Conservation (phyloP, 2,113 vertebrate species). For the Myotis brandtii region DNA sequence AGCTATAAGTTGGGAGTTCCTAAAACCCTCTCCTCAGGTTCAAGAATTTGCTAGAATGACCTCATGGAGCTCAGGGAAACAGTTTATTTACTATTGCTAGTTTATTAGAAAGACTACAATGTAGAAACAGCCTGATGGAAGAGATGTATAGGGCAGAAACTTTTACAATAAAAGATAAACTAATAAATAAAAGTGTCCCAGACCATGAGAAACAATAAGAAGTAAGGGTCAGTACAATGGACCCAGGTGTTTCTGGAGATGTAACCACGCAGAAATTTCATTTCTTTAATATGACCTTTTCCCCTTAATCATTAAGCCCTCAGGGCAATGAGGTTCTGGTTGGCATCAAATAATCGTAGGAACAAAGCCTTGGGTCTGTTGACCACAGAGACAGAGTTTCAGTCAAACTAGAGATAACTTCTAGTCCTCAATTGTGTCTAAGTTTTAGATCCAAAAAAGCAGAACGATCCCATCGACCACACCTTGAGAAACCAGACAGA, state of each 20-base stretch:
- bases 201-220: constrained; percentile 6
- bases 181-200: background rate
- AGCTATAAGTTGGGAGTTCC: background rate
- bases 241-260: background rate
- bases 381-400: background rate
- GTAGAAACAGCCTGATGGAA: background rate
- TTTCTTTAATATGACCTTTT: background rate
- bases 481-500: background rate
- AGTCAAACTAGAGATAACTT: background rate
- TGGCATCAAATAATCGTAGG: background rate
- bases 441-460: background rate
- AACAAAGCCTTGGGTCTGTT: background rate
- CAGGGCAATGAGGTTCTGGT: background rate
- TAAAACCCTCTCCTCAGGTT: background rate
- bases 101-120: background rate
- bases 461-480: background rate
- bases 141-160: background rate
- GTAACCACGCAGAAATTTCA: background rate
- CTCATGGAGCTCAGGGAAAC: background rate
- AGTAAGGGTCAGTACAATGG: background rate
- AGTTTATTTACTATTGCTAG: background rate
- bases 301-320: background rate
- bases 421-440: background rate
- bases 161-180: background rate
- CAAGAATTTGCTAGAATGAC: background rate